A percentile compares a stretch with the other conserved stretches of the same genome.
phyloP scores from a whole-genome alignment of 2,113 vertebrate species.

The Oreochromis niloticus region DNA sequence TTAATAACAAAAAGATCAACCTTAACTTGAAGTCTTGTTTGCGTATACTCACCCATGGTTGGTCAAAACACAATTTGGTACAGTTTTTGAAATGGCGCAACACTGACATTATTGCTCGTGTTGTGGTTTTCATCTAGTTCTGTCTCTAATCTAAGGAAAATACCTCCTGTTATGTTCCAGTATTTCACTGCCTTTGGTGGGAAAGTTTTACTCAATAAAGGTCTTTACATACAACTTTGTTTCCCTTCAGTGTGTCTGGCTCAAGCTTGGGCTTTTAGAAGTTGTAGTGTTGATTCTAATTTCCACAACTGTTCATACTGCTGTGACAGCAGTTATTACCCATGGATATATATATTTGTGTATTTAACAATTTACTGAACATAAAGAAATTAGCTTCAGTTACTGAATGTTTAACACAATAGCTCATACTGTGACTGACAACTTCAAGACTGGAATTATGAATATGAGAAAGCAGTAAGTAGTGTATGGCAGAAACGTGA shows the following conservation, averaged over 20 bases:
- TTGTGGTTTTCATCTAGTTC: not conserved
- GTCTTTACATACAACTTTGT: not conserved
- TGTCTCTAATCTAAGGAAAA: not conserved
- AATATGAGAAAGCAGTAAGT: not conserved
- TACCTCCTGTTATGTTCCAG: not conserved
- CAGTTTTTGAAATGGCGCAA: not conserved
- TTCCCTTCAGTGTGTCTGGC: not conserved
- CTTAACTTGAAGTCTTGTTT: not conserved
- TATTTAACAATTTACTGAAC: not conserved
- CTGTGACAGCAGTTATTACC: not conserved
- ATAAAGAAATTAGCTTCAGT: not conserved
- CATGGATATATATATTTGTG: not conserved
- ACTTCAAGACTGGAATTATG: not conserved
- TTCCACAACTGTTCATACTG: not conserved
- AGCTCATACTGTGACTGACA: not conserved
- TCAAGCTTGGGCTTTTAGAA: not conserved
- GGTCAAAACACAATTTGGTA: not conserved
- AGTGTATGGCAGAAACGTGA: not conserved
- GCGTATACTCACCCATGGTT: not conserved
- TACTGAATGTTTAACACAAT: not conserved
- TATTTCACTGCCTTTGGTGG: not conserved
- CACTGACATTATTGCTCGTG: not conserved
- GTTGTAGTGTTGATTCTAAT: not conserved
- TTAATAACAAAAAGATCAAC: not conserved
- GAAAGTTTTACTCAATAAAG: constrained; percentile 22